Evolutionary conservation across 2,113 vertebrate species (phyloP), one percentile per base, ranked within the genome.

Genomic region (Apaloderma vittatum): DNA sequence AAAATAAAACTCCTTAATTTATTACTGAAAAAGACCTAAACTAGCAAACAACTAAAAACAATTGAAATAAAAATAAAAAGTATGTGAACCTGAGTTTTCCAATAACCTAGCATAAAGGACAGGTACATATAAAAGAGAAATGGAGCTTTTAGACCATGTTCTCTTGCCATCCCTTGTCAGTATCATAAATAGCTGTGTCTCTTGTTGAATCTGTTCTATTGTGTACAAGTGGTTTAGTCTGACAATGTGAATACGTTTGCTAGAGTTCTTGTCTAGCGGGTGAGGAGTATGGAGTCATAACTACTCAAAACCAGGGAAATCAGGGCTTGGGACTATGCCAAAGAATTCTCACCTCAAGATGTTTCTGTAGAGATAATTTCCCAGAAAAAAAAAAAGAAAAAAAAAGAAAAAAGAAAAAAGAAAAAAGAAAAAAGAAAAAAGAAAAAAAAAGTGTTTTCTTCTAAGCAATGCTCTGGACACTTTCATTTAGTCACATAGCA

Each of bases 41-140:
- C 3, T 5, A 55, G n/a, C 2, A 22, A 88, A 14, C 2, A 57
- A 51, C 3, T 1, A 30, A 30, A 57, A 51, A 0, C 1, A 59
- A 36, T 43, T 8, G 40, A 76, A 79, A 54, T 2, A 43, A 23
- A 57, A 48, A 18, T 22, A 26, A 55, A 21, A 85, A 48, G 5
- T 17, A 43, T 43, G 9, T 17, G 4, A 51, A 43, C 12, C 7
- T 54, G 22, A n/a, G 23, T 49, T 58, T 45, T 14, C 20, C 12
- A 62, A 12, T 61, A 71, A n/a, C 2, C 2, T 4, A 62, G 23
- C 10, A 73, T 6, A 51, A 70, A 68, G 9, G 8, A 34, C 6
- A 34, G 5, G 10, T 52, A 15, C 4, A 20, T 24, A 11, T 5
- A 27, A 13, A 5, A 37, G 32, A 65, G 22, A 23, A 3, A 32